phyloP scores from a whole-genome alignment of 2,797 vertebrate genomes.

The Sebastiscus albofasciatus region DNA sequence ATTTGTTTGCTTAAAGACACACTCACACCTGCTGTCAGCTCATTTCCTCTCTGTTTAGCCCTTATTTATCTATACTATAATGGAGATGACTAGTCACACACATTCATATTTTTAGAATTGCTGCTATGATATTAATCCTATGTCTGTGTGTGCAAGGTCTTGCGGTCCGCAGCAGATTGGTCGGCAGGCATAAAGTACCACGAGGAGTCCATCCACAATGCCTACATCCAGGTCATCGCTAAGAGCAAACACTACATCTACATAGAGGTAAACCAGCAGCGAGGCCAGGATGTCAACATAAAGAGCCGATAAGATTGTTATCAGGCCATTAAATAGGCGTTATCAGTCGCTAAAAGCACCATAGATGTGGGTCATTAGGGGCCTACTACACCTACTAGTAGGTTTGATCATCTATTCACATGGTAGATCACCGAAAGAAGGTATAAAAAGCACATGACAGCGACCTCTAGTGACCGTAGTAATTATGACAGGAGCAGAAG shows the following conservation, averaged over 20 bases:
- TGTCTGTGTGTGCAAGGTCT: conserved; percentile 77
- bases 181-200: conserved; percentile 97
- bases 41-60: background rate
- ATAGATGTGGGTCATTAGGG: too few relatives aligned
- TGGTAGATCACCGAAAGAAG: too few relatives aligned
- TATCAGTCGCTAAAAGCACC: too few relatives aligned
- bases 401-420: too few relatives aligned
- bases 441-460: too few relatives aligned
- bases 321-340: too few relatives aligned
- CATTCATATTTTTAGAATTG: background rate
- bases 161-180: conserved; percentile 96
- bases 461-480: too few relatives aligned
- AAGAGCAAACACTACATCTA: conserved; percentile 98
- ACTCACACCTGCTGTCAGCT: background rate
- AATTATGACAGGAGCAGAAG: too few relatives aligned
- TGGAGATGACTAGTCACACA: too few relatives aligned
- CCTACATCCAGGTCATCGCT: conserved; percentile 90
- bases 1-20: background rate
- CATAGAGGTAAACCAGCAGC: conserved; percentile 68
- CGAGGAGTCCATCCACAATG: conserved; percentile 95
- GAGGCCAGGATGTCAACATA: background rate
- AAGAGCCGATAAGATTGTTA: rapidly evolving
- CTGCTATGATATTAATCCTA: background rate
- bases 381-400: too few relatives aligned
- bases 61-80: background rate